Evolutionary conservation across 1,140 invertebrate genomes (phyloP), one percentile per base, ranked within the genome.

Genomic region (Theocolax elegans): DNA sequence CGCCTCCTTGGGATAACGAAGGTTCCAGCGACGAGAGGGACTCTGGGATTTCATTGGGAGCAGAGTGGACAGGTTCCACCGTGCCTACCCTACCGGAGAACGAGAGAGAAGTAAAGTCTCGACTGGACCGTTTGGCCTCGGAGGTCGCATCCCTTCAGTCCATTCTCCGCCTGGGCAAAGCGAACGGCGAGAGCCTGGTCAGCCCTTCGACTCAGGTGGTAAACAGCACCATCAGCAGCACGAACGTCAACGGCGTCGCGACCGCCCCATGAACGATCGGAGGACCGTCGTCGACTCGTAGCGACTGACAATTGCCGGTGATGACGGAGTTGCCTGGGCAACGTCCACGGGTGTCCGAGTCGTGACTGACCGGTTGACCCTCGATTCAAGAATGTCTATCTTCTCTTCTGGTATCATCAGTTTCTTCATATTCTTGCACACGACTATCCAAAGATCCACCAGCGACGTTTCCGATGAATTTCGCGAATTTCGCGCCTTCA

Each of bases 71-170:
- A 1, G 49, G n/a, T 0, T 49, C 72, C 3, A 63, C 42, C 19
- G 23, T 65, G 86, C 4, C 76, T 10, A 44, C 17, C 10, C 86
- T 88, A 56, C 88, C 89, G 75, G 87, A 92, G 81, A 88, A 87
- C 75, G 89, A 88, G 86, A 91, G 88, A 21, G 91, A 94, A 78
- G 88, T 98, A 1, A 93, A 96, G 77, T 92, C 91, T 1, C 92
- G 97, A 83, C 86, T 98, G 73, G 93, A 95, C 62, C 68, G 68
- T 7, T 88, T 98, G 4, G 95, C 95, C 10, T 94, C 92, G 1
- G 97, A 98, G 82, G 95, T 98, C 44, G 95, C 94, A n/a, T 92
- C 91, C 71, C 89, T 98, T 0, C 94, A 96, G 79, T 91, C 90
- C 68, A 89, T 92, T 81, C 88, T 92, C 77, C 81, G 83, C 6